phyloP scores from a whole-genome alignment of 1,140 invertebrate genomes.

The Chymomyza costata region DNA sequence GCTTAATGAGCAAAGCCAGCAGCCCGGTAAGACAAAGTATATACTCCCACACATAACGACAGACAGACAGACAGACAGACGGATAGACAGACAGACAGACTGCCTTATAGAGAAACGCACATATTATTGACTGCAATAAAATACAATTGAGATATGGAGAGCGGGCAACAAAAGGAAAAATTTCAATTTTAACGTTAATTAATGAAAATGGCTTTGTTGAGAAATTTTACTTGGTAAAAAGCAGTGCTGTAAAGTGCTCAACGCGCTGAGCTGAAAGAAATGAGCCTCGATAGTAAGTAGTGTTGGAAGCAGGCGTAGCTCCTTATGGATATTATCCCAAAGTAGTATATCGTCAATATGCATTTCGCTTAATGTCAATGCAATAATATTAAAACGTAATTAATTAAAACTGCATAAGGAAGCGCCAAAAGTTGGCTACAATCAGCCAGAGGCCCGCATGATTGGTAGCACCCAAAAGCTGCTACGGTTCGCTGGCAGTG shows the following conservation, averaged over 20 bases:
- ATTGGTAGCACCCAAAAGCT: conserved; percentile 10
- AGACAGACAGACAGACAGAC: neutral
- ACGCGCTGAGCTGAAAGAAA: conserved; percentile 45
- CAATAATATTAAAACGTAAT: conserved; percentile 72
- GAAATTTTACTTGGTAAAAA: neutral
- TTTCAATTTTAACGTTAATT: conserved; percentile 53
- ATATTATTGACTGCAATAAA: conserved; percentile 40
- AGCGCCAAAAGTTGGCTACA: no score
- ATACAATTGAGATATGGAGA: conserved; percentile 41
- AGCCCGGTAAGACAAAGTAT: conserved; percentile 1
- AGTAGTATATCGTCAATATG: conserved; percentile 40
- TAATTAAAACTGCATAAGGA: conserved; percentile 57
- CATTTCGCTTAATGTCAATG: conserved; percentile 63
- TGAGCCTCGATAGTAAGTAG: conserved; percentile 32
- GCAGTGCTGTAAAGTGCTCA: no score
- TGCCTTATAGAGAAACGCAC: no score
- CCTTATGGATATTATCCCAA: neutral
- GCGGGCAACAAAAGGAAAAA: conserved; percentile 36
- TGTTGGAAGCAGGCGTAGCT: conserved; percentile 14
- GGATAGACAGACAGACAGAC: neutral
- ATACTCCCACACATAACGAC: neutral
- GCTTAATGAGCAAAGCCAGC: conserved; percentile 51
- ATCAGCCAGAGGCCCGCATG: no score
- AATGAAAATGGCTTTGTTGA: conserved; percentile 67
- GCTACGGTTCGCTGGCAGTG: conserved; percentile 4